Conservation (phyloP, 1,140 invertebrate genomes). For the Macrosteles quadrilineatus region DNA sequence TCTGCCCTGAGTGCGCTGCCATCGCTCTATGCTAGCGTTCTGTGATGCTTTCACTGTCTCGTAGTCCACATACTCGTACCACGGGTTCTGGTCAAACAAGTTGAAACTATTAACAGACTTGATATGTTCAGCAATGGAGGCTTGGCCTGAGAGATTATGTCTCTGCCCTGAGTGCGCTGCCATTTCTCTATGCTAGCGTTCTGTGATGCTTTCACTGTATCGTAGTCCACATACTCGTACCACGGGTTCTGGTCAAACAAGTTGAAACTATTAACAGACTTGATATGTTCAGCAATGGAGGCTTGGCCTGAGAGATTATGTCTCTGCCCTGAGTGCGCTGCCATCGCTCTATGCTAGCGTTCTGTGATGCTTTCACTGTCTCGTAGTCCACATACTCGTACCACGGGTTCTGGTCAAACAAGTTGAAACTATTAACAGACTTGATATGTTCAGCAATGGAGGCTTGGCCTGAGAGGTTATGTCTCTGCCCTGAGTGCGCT, state of each 20-base stretch:
- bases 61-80: conserved; percentile 69
- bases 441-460: too few relatives aligned
- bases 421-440: too few relatives aligned
- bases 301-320: too few relatives aligned
- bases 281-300: too few relatives aligned
- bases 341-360: conserved; percentile 55
- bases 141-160: neutral
- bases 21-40: conserved; percentile 52
- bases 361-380: conserved; percentile 55
- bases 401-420: conserved; percentile 65
- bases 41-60: conserved; percentile 57
- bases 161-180: conserved; percentile 45
- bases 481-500: conserved; percentile 41
- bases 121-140: too few relatives aligned
- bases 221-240: conserved; percentile 67
- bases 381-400: conserved; percentile 66
- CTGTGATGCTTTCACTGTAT: conserved; percentile 56
- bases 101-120: too few relatives aligned
- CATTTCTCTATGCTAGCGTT: conserved; percentile 54
- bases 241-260: conserved; percentile 55
- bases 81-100: conserved; percentile 52
- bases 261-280: too few relatives aligned
- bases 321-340: conserved; percentile 41
- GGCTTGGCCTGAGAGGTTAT: too few relatives aligned
- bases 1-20: conserved; percentile 48